phyloP scores from a whole-genome alignment of 2,113 vertebrate genomes.

The Chrysochloris asiatica region DNA sequence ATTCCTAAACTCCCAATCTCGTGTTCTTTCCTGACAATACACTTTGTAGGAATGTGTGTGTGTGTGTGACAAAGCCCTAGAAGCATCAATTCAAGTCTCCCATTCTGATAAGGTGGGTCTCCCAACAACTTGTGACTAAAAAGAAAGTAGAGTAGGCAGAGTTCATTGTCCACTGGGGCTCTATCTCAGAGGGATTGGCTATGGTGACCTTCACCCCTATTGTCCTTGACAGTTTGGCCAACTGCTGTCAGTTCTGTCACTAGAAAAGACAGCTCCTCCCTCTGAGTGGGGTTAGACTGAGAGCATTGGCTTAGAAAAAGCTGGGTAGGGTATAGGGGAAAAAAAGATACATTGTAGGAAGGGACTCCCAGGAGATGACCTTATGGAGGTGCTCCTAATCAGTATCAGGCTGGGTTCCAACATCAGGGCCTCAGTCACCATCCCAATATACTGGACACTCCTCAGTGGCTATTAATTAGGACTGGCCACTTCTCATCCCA shows the following conservation, averaged over 20 bases:
- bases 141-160: neutral
- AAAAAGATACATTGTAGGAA: neutral
- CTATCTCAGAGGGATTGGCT: neutral
- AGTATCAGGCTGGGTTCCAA: neutral
- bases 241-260: neutral
- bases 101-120: neutral
- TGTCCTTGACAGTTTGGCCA: neutral
- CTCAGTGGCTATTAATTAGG: conserved; percentile 7
- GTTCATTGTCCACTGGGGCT: neutral
- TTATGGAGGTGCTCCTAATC: neutral
- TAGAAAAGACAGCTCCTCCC: neutral
- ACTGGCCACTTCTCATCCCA: neutral
- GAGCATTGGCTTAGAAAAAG: neutral
- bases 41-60: neutral
- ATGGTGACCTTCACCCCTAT: neutral
- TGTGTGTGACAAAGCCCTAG: neutral
- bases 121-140: neutral
- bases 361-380: neutral
- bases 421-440: neutral
- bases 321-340: neutral
- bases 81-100: neutral
- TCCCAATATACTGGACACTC: neutral
- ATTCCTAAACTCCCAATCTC: neutral
- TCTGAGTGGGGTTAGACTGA: neutral
- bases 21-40: neutral